These are phyloP conservation scores for Corythoichthys intestinalis DNA, from an alignment of 2,113 vertebrate genomes.

Conservation along the genomic window DNA sequence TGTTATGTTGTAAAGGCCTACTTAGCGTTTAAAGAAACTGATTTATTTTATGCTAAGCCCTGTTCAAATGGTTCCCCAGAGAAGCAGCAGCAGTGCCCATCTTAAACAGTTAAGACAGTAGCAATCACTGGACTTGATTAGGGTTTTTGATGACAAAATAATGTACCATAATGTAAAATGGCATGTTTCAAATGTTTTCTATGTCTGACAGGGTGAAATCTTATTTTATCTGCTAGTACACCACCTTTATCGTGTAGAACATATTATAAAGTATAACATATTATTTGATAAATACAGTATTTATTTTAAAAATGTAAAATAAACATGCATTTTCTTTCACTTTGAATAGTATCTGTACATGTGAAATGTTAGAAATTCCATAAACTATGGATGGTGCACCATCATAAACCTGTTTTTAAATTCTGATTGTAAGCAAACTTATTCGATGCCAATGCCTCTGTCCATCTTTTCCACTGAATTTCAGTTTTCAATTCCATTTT, in stretches of 20 bases:
- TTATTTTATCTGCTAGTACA: neutral
- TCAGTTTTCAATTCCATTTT: neutral
- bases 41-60: neutral
- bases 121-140: neutral
- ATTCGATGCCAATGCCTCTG: neutral
- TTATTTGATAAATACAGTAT: too few relatives aligned
- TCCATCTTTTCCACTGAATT: neutral
- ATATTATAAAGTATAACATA: neutral
- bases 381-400: neutral
- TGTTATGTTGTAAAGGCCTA: neutral
- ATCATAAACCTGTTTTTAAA: neutral
- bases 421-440: neutral
- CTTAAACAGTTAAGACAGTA: neutral
- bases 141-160: neutral
- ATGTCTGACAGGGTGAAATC: neutral
- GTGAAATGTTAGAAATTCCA: neutral
- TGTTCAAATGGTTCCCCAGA: neutral
- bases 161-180: neutral
- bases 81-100: neutral
- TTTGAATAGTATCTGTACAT: neutral
- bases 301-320: too few relatives aligned
- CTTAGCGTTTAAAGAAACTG: neutral
- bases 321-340: neutral
- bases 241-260: neutral
- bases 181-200: neutral